Evolutionary conservation across 1,140 invertebrate species (phyloP).

Genomic region (Octopus bimaculoides): DNA sequence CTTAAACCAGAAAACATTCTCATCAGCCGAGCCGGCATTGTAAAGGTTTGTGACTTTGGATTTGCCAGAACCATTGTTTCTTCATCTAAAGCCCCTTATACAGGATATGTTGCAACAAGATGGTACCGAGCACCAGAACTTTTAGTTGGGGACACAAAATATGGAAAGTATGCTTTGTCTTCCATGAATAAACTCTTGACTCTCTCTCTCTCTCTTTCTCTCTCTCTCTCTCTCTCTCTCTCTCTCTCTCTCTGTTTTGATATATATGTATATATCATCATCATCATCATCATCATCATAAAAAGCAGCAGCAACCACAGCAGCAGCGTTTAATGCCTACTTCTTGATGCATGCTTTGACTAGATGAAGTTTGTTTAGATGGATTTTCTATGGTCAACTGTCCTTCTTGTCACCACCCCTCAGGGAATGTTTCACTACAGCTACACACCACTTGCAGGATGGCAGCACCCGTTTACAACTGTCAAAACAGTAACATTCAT

Average conservation of each 20-base stretch:
- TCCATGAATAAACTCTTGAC: background rate
- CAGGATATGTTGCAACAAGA: slow-evolving; percentile 97
- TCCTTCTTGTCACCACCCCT: too few species aligned
- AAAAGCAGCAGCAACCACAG: too few species aligned
- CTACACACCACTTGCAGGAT: too few species aligned
- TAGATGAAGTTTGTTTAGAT: too few species aligned
- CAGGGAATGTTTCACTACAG: too few species aligned
- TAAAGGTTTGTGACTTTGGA: slow-evolving; percentile 87
- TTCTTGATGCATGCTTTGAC: too few species aligned
- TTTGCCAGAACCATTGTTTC: slow-evolving; percentile 68
- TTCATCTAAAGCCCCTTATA: slow-evolving; percentile 85
- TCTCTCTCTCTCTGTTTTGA: background rate
- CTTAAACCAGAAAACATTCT: slow-evolving; percentile 90
- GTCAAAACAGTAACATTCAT: too few species aligned
- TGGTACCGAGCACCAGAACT: slow-evolving; percentile 98
- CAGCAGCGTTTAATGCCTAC: too few species aligned
- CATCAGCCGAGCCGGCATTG: slow-evolving; percentile 74
- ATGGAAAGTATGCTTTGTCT: slow-evolving; percentile 49
- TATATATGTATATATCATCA: too few species aligned
- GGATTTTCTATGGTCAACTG: too few species aligned
- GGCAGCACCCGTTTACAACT: too few species aligned
- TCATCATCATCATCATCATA: too few species aligned
- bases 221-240: background rate
- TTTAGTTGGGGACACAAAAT: slow-evolving; percentile 69
- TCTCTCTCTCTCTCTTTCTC: background rate